Evolutionary conservation across 2,888 invertebrate genomes (phyloP), one percentile per base, ranked within the genome.

Genomic region (Catonia carolina): DNA sequence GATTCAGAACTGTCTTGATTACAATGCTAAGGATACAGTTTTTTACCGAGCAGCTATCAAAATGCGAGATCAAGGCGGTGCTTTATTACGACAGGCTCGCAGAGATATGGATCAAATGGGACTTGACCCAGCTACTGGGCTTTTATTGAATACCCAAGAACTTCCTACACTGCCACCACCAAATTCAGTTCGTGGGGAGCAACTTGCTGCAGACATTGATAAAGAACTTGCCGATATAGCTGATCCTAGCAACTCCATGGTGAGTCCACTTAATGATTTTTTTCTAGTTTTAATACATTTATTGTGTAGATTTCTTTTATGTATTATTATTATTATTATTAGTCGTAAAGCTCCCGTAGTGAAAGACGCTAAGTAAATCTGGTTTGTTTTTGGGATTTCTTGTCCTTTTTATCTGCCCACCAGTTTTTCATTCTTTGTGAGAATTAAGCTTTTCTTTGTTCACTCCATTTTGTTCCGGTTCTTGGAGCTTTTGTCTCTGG

Each of bases 21-120:
- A 98, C 72, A 99, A 99, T 72, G 86, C 89, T 63, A 90, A 91
- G 69, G 95, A 96, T 66, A 96, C 96, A 0, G 87, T 95, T 56
- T 97, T 93, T 72, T 96, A 95, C 72, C 84, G 89, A 54, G 88
- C 93, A 1, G 96, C 89, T 0, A 76, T 89, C 1, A 87, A 88
- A 68, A 87, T 97, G 85, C 81, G 90, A 36, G 95, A 95, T 65
- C 90, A 91, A 73, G 93, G 94, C 58, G 79, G 81, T 18, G 78
- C 82, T 0, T 77, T 95, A 42, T 86, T 96, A 68, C 82, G 86
- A 1, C 84, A 85, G 67, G 86, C 89, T 7, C 79, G 86, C 0
- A 83, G 86, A 61, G 89, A 89, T 67, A 77, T 87, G 14, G 79
- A 81, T 57, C 73, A 75, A 15, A 79, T 82, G 1, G 86, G 85